Base-by-base conservation (phyloP, 2,888 invertebrate genomes). In the Alloplasta piceator region DNA sequence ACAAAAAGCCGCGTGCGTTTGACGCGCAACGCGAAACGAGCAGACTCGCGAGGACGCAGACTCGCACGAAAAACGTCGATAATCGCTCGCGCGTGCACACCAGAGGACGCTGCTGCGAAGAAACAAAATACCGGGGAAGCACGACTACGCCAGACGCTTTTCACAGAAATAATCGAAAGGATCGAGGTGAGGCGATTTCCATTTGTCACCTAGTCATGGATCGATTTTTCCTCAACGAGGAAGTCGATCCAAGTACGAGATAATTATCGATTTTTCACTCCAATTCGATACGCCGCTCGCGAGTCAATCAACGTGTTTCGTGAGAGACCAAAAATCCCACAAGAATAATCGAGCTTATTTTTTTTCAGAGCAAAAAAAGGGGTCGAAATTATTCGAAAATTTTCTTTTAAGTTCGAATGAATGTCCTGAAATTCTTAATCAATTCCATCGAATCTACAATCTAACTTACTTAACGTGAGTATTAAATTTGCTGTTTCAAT, bases 61-160 rank as follows among this genome's bases (percentile, higher is more conserved):
- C 86, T 89, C 77, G 78, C 58, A n/a, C 39, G 66, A 87, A 89
- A 89, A 91, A 91, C 89, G 91, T 91, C 91, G 89, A 91, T 91
- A 91, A 90, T 86, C 86, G 87, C 82, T 86, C 85, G 86, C 86
- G 87, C 85, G 83, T 83, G 81, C 80, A 26, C 26, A 26, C 26
- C 26, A 26, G 82, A 83, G 67, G 58, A 79, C 76, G 70, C 60
- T 16, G 52, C 43, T 16, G 46, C 60, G 61, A 61, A 55, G 78
- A 48, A 46, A 71, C 52, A 78, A 82, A 76, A 80, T 80, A 82
- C 82, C 83, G 58, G 77, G 79, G 74, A 82, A 80, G 72, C 71
- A n/a, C 70, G 75, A 80, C 80, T 36, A 64, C 64, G 72, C 72
- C 76, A 73, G 61, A 67, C 26, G 26, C 26, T 26, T 26, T 26